Evolutionary conservation across 2,888 invertebrate genomes (phyloP).

Genomic region (Ariolimax columbianus): DNA sequence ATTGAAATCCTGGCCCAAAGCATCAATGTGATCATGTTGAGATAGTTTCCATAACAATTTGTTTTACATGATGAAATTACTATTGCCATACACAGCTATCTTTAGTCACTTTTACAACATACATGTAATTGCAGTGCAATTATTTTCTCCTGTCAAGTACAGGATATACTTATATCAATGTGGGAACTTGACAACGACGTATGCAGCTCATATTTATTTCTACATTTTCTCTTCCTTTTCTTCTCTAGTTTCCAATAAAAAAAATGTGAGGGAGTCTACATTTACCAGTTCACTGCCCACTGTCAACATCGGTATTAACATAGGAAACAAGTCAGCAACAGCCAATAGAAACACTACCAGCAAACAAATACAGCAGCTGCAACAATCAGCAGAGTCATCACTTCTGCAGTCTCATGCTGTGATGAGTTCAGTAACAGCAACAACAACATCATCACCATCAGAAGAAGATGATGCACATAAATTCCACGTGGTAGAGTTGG

Average conservation of each 20-base stretch:
- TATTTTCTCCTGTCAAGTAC: too few species aligned
- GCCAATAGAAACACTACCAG: not conserved
- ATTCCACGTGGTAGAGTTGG: not conserved
- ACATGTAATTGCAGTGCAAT: too few species aligned
- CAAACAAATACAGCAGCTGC: not conserved
- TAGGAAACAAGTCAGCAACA: not conserved
- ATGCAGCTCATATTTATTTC: too few species aligned
- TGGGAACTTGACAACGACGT: too few species aligned
- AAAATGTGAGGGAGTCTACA: conserved; percentile 11
- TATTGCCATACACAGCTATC: too few species aligned
- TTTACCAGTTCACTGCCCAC: conserved; percentile 34
- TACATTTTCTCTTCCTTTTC: not conserved
- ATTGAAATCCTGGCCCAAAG: too few species aligned
- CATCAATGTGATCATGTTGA: too few species aligned
- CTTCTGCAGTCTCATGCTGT: not conserved
- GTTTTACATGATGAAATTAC: too few species aligned
- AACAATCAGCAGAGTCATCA: not conserved
- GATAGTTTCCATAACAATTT: too few species aligned
- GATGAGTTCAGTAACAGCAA: not conserved
- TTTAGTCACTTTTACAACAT: too few species aligned
- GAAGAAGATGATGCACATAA: not conserved
- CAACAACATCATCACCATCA: not conserved
- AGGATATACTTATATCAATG: too few species aligned
- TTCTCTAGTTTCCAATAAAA: not conserved
- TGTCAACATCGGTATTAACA: conserved; percentile 31